Evolutionary conservation across 2,888 invertebrate genomes (phyloP).

Genomic region (Drosophila neoperkinsi): DNA sequence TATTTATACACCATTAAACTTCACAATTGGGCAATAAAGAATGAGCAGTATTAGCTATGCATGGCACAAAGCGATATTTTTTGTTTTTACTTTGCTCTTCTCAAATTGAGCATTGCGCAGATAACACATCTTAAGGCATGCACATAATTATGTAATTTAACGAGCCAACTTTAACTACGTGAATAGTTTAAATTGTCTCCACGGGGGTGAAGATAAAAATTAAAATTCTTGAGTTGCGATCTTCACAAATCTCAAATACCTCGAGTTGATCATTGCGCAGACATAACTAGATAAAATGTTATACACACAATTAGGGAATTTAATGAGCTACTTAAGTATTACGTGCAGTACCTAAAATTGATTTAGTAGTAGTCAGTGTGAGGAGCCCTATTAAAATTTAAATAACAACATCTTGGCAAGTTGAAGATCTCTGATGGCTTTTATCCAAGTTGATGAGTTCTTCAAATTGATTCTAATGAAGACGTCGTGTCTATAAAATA

Average conservation of each 20-base stretch:
- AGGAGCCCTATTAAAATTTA: not conserved
- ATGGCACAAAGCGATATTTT: conserved; percentile 18
- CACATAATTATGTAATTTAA: conserved; percentile 46
- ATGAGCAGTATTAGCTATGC: conserved; percentile 58
- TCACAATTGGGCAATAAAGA: conserved; percentile 58
- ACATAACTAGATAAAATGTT: conserved; percentile 11
- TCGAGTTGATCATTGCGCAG: conserved; percentile 29
- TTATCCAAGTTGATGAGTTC: conserved; percentile 3
- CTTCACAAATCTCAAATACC: conserved; percentile 2
- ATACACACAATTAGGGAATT: conserved; percentile 19
- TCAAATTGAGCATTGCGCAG: conserved; percentile 32
- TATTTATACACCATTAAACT: conserved; percentile 57
- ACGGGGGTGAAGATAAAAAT: conserved; percentile 16
- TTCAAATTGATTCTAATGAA: conserved; percentile 5
- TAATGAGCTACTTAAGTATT: conserved; percentile 28
- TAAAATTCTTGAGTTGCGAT: conserved; percentile 18
- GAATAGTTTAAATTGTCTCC: conserved; percentile 30
- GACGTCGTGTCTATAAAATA: not conserved
- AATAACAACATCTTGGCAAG: not conserved
- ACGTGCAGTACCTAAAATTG: conserved; percentile 17
- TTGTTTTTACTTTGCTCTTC: conserved; percentile 28
- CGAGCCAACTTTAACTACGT: conserved; percentile 35
- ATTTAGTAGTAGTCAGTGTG: conserved; percentile 11
- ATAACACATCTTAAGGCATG: conserved; percentile 19
- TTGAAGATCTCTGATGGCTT: not conserved